A percentile compares a stretch with the other conserved stretches of the same genome.
Conservation (phyloP, 2,888 invertebrate species). For the Ectemnius lituratus region DNA sequence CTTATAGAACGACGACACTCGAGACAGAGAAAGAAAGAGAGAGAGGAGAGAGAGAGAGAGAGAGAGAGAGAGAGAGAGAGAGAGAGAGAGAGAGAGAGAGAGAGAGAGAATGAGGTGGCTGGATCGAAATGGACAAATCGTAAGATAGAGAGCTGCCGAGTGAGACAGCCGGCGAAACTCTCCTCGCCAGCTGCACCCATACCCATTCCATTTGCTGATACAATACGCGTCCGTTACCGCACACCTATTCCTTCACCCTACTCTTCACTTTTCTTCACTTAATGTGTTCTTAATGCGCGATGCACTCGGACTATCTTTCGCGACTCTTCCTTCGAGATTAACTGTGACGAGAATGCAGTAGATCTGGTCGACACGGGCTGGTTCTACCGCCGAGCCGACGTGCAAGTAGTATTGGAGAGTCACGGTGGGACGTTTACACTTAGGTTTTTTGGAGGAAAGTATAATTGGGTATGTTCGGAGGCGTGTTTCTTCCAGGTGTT, state of each 20-base stretch:
- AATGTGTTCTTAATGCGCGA: no score
- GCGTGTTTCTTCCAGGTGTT: no score
- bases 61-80: conserved; percentile 33
- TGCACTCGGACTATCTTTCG: no score
- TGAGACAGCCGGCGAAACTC: conserved; percentile 41
- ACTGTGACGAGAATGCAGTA: no score
- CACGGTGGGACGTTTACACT: no score
- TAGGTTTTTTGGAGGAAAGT: no score
- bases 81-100: conserved; percentile 15
- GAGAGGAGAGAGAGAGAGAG: conserved; percentile 12
- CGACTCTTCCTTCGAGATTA: no score
- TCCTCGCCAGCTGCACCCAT: conserved; percentile 67
- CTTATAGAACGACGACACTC: conserved; percentile 34
- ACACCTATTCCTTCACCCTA: conserved; percentile 17
- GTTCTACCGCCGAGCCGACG: no score
- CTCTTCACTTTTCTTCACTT: not conserved
- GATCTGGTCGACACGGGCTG: no score
- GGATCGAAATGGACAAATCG: conserved; percentile 44
- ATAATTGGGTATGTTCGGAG: no score
- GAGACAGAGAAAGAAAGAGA: conserved; percentile 36
- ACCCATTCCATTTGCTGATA: conserved; percentile 58
- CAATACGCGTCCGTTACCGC: conserved; percentile 54
- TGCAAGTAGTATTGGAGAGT: no score
- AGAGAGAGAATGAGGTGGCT: conserved; percentile 1
- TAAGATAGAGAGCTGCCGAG: conserved; percentile 30